Percentiles rank a stretch among this genome's conserved stretches.
Evolutionary conservation across 2,888 invertebrate species (phyloP).

Genomic region (Scaptomyza caliginosa): DNA sequence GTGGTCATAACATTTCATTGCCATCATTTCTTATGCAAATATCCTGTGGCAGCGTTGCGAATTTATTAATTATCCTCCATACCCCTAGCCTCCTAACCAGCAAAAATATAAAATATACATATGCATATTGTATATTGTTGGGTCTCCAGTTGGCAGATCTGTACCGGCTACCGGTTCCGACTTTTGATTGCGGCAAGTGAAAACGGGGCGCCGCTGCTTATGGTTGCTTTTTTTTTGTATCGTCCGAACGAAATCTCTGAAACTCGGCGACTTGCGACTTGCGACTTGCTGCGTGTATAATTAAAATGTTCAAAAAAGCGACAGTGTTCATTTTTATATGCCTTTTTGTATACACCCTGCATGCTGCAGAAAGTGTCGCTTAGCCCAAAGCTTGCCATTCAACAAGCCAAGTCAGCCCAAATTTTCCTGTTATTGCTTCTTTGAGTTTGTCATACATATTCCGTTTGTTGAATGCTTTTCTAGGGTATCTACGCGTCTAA

Average conservation of each 20-base stretch:
- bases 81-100: constrained; percentile 40
- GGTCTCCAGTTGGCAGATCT: constrained; percentile 11
- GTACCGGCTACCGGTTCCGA: constrained; percentile 49
- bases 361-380: not conserved
- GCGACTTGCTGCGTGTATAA: constrained; percentile 53
- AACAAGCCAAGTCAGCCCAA: not conserved
- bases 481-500: constrained; percentile 4
- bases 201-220: constrained; percentile 32
- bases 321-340: constrained; percentile 77
- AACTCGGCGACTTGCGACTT: constrained; percentile 17
- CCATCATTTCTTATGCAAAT: constrained; percentile 82
- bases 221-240: constrained; percentile 5
- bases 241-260: constrained; percentile 38
- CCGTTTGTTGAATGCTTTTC: not conserved
- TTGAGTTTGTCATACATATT: not conserved
- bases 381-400: not conserved
- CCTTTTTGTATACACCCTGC: constrained; percentile 20
- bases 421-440: not conserved
- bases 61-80: constrained; percentile 82
- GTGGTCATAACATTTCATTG: constrained; percentile 82
- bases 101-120: not conserved
- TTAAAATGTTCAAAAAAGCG: constrained; percentile 78
- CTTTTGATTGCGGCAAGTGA: constrained; percentile 16
- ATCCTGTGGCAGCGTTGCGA: constrained; percentile 79
- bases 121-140: constrained; percentile 7